Evolutionary conservation across 2,113 vertebrate genomes (phyloP).

Genomic region (Misgurnus mizolepis): DNA sequence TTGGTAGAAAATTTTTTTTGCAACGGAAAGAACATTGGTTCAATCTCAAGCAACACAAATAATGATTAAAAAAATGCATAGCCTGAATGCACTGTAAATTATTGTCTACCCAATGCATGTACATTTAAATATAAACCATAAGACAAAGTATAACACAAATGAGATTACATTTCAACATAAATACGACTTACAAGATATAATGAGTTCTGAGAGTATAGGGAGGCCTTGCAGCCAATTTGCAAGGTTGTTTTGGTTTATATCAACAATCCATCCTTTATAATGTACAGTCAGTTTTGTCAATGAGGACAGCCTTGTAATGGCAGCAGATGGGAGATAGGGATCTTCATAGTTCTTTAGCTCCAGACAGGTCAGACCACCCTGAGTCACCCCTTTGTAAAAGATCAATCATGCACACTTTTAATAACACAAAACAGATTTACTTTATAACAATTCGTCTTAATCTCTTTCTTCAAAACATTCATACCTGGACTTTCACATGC

Average conservation of each 20-base stretch:
- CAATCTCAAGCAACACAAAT: too few relatives aligned
- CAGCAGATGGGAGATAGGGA: constrained; percentile 51
- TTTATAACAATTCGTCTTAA: neutral
- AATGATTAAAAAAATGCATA: too few relatives aligned
- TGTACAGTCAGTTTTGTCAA: constrained; percentile 52
- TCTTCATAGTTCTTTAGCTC: constrained; percentile 55
- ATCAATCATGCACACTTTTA: neutral
- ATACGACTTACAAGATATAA: constrained; percentile 48
- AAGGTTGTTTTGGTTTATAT: constrained; percentile 35
- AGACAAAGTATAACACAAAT: neutral
- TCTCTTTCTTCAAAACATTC: constrained; percentile 18
- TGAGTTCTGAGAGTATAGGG: constrained; percentile 50
- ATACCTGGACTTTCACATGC: constrained; percentile 12
- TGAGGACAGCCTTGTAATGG: constrained; percentile 49
- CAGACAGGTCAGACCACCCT: constrained; percentile 39
- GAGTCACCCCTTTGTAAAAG: constrained; percentile 17
- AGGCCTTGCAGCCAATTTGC: constrained; percentile 54
- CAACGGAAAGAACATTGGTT: too few relatives aligned
- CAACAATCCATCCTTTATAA: constrained; percentile 23
- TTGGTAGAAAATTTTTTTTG: too few relatives aligned
- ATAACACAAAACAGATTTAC: too few relatives aligned
- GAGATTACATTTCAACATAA: neutral
- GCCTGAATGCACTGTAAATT: too few relatives aligned
- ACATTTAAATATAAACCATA: too few relatives aligned
- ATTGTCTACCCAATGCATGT: too few relatives aligned